Evolutionary conservation across 35 echinoderm and acorn worm genomes (phyloP), one percentile per base, ranked within the genome.

Genomic region (Heliocidaris tuberculata): DNA sequence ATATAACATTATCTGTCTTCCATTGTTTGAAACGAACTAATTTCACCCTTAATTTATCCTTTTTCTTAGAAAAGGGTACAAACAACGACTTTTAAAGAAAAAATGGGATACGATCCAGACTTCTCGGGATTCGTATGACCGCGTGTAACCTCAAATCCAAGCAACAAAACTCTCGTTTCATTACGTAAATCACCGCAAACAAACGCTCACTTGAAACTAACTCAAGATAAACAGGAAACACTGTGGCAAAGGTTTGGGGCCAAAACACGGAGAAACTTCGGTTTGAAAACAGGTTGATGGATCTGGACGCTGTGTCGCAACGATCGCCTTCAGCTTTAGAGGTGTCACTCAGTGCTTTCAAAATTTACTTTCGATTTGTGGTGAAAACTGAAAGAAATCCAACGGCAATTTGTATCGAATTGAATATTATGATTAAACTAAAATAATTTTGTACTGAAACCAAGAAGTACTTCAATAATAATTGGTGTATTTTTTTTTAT

Each of bases 161-260:
- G 65, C 21, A n/a, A 7, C 65, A 15, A 2, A 56, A 78, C 27
- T 78, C 65, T 78, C 65, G 27, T 78, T 78, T 78, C 65, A 78
- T 78, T 78, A 78, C 65, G 65, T 78, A 78, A 78, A 78, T 78
- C 65, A 78, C 65, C 65, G 27, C 65, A 78, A 78, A 78, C 65
- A 78, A 78, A 78, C 65, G 21, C 65, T 78, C 65, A 78, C 65
- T 78, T 78, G 65, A 78, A 19, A 78, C 27, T 7, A 78, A 6
- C 4, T 71, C 24, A 7, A 78, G 19, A 78, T 8, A n/a, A 78
- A 78, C 65, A 78, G 65, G 65, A 78, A 78, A 78, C 27, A 78
- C 65, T 78, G 27, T 78, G 65, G 65, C 65, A 78, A 19, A 78
- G 65, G 65, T 78, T 78, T n/a, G 65, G 65, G 65, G 65, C 65